Percentiles rank a stretch among this genome's conserved stretches.
Conservation (phyloP, 1,140 invertebrate species). For the Geopemphigus sp. region DNA sequence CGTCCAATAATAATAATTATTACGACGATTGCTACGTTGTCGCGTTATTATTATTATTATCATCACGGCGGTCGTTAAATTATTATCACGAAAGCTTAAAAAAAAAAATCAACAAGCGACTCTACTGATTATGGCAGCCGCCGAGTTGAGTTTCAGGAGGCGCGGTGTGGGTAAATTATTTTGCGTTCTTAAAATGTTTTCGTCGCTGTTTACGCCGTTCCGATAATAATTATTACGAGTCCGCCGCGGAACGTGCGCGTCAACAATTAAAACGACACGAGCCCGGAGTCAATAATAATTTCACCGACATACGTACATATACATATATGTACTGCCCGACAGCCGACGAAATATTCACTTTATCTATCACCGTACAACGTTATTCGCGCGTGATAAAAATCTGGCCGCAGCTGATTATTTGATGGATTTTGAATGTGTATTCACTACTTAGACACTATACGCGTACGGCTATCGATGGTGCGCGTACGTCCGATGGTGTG, state of each 20-base stretch:
- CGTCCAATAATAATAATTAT: too few species aligned
- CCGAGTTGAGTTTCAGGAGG: background rate
- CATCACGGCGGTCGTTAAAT: background rate
- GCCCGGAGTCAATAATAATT: background rate
- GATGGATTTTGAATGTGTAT: background rate
- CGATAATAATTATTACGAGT: conserved; percentile 7
- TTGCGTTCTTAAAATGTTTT: conserved; percentile 48
- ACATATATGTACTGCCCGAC: too few species aligned
- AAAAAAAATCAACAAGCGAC: background rate
- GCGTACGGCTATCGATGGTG: background rate
- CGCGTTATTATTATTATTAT: background rate
- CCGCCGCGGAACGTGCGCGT: background rate
- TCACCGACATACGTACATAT: background rate
- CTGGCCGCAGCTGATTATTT: conserved; percentile 13
- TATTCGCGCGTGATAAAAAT: conserved; percentile 1
- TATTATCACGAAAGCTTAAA: background rate
- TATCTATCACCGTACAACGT: background rate
- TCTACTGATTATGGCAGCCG: background rate
- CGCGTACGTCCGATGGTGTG: background rate
- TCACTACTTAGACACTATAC: background rate
- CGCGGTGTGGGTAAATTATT: conserved; percentile 42
- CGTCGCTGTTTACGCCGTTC: conserved; percentile 3
- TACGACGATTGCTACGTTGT: background rate
- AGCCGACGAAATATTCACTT: background rate
- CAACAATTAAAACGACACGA: conserved; percentile 1